Evolutionary conservation across 2,888 invertebrate species (phyloP), one percentile per base, ranked within the genome.

Genomic region (Eupsilia transversa): DNA sequence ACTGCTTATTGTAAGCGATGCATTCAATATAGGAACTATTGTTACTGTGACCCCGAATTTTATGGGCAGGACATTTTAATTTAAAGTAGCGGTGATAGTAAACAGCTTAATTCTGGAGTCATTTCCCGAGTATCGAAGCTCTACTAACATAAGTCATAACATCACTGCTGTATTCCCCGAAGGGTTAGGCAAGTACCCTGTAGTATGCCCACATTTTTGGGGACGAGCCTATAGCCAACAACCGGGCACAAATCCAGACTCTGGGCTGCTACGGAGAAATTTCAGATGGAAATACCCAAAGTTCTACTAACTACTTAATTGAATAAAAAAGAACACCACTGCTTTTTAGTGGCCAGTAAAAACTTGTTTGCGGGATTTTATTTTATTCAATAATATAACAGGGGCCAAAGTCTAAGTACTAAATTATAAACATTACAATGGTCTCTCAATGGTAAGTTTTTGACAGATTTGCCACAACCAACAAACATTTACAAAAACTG

Each of bases 1-100:
- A 79, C 30, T 41, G 35, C 82, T 60, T 46, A 82, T 79, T 77
- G 79, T 77, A 35, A 46, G n/a, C n/a, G 20, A 49, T 43, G 59
- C 49, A 33, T 57, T 77, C 33, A 33, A 23, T 35, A 41, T 1
- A 33, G 6, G 2, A n/a, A 60, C 67, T 33, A 67, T 80, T 57
- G 66, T 54, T 41, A 10, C 7, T 5, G 59, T 64, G 82, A 60
- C 67, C 82, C 77, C 77, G 64, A 65, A n/a, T 10, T 17, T n/a
- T 30, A 76, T 76, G 20, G 20, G 38, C 52, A 33, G 17, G 56
- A 49, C 35, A 63, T 60, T 54, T 65, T 20, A 41, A 43, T 35
- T 38, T 3, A 10, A n/a, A 38, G 43, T 59, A 4, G 35, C 23
- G 27, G 59, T 54, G 56, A 65, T n/a, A 38, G 43, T 74, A 49